Base-by-base conservation (phyloP, 53 echinoderm and acorn worm genomes). In the Holothuria scabra region DNA sequence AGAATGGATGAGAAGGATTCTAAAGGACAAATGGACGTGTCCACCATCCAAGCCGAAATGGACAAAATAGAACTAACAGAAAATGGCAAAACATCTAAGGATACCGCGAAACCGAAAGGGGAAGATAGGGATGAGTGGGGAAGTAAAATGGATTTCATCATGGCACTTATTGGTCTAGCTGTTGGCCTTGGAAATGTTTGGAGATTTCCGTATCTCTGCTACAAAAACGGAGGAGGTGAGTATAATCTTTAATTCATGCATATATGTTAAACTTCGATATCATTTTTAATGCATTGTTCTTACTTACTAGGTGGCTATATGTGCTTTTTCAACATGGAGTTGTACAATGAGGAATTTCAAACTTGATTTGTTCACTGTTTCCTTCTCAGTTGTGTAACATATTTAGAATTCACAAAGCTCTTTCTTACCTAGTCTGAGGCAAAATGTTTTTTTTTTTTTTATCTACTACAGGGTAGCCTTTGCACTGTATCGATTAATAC, bases 191-290 rank as follows among this genome's bases (percentile, higher is more conserved):
- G 90, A 20, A 90, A 90, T 66, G 90, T 90, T 35, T 90, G 90
- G 90, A 85, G 90, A 26, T 90, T 90, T 81, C 90, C 90, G 21
- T 90, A 90, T 56, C 86, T 90, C 23, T 85, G 85, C 82, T 90
- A 90, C 90, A 90, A 90, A 64, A 90, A 90, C 56, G 90, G 90
- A 55, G 90, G 90, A 85, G 90, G 90, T 90, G 55, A 86, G 82
- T 16, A 20, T n/a, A 21, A 26, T 13, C 32, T 9, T 7, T 14
- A 65, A 14, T 4, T 68, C 19, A 13, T 56, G 22, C 25, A 29
- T 26, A 44, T 10, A 44, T 10, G 5, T 16, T 61, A 6, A 61
- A 61, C 7, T 61, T 61, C 12, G 12, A 61, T 7, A 4, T 61
- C 61, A 61, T 5, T 7, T 61, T n/a, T 61, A 26, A 44, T 44